phyloP scores from a whole-genome alignment of 2,888 invertebrate genomes.

The Cosmia trapezina region DNA sequence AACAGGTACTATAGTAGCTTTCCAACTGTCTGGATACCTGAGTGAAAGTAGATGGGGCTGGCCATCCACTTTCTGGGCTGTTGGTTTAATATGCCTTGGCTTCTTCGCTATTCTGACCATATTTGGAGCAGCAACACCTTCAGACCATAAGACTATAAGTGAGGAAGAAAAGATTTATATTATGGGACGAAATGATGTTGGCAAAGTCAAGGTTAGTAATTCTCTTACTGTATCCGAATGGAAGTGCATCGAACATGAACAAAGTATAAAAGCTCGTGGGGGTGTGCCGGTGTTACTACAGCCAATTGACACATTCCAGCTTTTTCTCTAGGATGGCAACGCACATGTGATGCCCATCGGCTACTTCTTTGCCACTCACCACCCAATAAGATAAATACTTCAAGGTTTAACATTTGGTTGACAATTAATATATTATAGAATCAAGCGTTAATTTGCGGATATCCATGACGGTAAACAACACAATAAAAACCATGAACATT shows the following conservation, averaged over 20 bases:
- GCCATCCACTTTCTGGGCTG: constrained; percentile 92
- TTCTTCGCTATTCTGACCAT: constrained; percentile 85
- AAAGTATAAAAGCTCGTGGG: too few relatives aligned
- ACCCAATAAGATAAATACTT: not conserved
- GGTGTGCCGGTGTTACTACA: too few relatives aligned
- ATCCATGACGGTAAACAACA: too few relatives aligned
- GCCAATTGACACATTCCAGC: not conserved
- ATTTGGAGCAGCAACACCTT: constrained; percentile 87
- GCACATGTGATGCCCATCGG: not conserved
- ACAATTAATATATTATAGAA: not conserved
- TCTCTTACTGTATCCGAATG: not conserved
- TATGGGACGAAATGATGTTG: constrained; percentile 66
- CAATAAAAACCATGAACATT: too few relatives aligned
- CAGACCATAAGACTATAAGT: constrained; percentile 83
- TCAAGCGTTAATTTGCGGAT: too few relatives aligned
- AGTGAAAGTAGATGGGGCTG: constrained; percentile 90
- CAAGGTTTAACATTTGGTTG: not conserved
- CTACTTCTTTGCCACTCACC: too few relatives aligned
- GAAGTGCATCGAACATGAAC: not conserved
- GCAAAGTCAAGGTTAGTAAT: constrained; percentile 25
- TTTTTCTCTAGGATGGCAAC: not conserved
- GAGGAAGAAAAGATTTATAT: constrained; percentile 87
- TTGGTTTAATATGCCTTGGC: constrained; percentile 88
- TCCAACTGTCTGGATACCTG: constrained; percentile 91
- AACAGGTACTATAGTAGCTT: constrained; percentile 92